A percentile compares a stretch with the other conserved stretches of the same genome.
These are phyloP conservation scores for Coregonus sp. DNA, from an alignment of 2,797 vertebrate genomes.

Conservation along the genomic window DNA sequence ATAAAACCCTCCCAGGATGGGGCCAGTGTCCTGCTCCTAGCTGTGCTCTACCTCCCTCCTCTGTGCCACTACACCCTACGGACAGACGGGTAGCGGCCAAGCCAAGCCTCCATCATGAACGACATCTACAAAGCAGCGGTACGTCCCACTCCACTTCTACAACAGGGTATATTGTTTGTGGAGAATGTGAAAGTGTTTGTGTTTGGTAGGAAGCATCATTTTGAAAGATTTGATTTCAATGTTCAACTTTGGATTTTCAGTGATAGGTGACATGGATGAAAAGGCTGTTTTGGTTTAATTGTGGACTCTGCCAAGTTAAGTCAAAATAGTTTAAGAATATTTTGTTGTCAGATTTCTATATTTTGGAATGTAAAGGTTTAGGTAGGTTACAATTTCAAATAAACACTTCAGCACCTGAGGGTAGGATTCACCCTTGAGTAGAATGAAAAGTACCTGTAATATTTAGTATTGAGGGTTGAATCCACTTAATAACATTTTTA, in stretches of 20 bases:
- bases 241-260: not conserved
- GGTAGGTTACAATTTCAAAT: not conserved
- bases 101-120: conserved; percentile 72
- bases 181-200: not conserved
- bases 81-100: conserved; percentile 63
- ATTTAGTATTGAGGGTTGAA: not conserved
- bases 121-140: conserved; percentile 86
- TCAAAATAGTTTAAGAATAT: not conserved
- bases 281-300: not conserved
- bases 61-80: conserved; percentile 51
- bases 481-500: no score
- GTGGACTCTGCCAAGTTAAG: not conserved
- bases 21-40: conserved; percentile 68
- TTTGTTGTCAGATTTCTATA: not conserved
- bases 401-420: not conserved
- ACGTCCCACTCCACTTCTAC: conserved; percentile 47
- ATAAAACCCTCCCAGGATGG: conserved; percentile 69
- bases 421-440: not conserved
- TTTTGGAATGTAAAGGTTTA: not conserved
- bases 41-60: conserved; percentile 58
- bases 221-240: no score
- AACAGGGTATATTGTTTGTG: not conserved
- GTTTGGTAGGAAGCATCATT: not conserved
- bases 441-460: not conserved
- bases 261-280: not conserved